Evolutionary conservation across 2,888 invertebrate genomes (phyloP), one percentile per base, ranked within the genome.

Genomic region (Apantesis nais): DNA sequence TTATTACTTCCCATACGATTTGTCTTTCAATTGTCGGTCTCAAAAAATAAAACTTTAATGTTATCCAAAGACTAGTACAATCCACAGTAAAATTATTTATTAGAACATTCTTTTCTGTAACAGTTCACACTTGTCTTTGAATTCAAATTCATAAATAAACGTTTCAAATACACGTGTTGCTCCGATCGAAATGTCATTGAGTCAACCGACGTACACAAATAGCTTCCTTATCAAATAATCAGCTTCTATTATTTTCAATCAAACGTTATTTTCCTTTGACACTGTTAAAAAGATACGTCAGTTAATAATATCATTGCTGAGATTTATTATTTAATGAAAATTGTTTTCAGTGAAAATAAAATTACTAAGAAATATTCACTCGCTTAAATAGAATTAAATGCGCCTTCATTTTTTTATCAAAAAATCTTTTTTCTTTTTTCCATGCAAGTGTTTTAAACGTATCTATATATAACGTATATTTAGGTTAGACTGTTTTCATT

Each of bases 231-330:
- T 44, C 37, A 14, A 9, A 48, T 71, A 63, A 65, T 64, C 22
- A 67, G 39, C 67, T 67, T 44, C 44, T 63, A 62, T 70, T 71
- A 52, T 69, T 37, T 25, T 37, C 48, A 60, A 62, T 58, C 12
- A 69, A 60, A 12, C 16, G 37, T 58, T 41, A 34, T 58, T 44
- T 44, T 29, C 39, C 52, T 62, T 67, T 19, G 16, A 31, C 14
- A 34, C n/a, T 52, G 8, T 9, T 65, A 34, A 7, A n/a, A 3
- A n/a, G 5, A 14, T 55, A 44, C 11, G 9, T 25, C 16, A 29
- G 16, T 58, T 44, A 29, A 14, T 29, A n/a, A 39, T 25, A 0
- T 22, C 22, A 29, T 41, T 19, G 8, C 5, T 44, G 7, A 8
- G 58, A 29, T 14, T 16, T 8, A 29, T 58, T 29, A 58, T 29